Percentiles rank a stretch among this genome's conserved stretches.
Conservation (phyloP, 2,113 vertebrate species). For the Centropus unirufus region DNA sequence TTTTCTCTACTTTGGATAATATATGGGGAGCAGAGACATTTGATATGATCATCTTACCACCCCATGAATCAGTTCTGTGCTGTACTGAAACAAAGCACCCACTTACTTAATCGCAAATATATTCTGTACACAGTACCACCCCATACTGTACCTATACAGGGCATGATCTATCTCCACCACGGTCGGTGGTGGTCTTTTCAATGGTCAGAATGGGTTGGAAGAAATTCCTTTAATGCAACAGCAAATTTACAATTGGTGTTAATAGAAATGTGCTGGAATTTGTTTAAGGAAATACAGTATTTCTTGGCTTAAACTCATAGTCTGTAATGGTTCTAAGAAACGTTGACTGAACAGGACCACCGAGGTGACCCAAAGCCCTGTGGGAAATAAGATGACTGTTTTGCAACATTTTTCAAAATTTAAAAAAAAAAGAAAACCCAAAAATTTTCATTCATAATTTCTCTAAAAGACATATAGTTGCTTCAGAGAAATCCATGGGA, state of each 20-base stretch:
- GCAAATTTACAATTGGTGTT: neutral
- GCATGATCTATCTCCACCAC: accelerated
- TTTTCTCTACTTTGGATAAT: constrained; percentile 15
- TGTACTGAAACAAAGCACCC: neutral
- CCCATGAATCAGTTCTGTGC: neutral
- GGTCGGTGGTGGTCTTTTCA: neutral
- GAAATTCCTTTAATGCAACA: neutral
- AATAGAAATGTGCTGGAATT: neutral
- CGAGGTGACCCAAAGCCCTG: accelerated
- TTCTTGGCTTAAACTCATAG: neutral
- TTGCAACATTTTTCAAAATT: neutral
- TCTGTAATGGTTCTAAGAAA: neutral
- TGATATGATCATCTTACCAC: constrained; percentile 59
- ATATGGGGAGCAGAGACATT: constrained; percentile 33
- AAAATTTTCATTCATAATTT: neutral
- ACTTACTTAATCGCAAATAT: neutral
- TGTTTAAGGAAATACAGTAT: neutral
- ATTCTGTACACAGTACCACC: neutral
- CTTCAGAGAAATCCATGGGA: neutral
- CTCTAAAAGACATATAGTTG: accelerated
- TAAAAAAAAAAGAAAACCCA: no score
- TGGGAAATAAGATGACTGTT: neutral
- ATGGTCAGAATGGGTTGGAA: neutral
- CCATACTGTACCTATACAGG: no score
- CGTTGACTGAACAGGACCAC: neutral